phyloP scores from a whole-genome alignment of 2,113 vertebrate species.

The Neofelis nebulosa region DNA sequence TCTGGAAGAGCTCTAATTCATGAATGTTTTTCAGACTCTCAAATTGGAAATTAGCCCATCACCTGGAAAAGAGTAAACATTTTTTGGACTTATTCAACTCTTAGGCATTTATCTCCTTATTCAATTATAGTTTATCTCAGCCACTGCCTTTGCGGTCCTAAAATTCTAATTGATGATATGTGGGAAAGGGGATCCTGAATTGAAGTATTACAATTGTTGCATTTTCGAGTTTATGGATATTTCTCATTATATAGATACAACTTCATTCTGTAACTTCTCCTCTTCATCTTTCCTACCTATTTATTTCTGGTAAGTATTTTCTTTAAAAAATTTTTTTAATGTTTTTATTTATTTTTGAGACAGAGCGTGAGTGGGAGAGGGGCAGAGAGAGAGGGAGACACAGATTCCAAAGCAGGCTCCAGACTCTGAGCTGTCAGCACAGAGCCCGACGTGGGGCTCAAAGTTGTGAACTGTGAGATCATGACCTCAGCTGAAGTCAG shows the following conservation, averaged over 20 bases:
- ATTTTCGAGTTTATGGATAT: not conserved
- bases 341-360: too few species aligned
- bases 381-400: too few species aligned
- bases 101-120: not conserved
- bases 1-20: not conserved
- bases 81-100: constrained; percentile 7
- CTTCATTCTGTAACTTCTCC: not conserved
- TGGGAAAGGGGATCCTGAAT: not conserved
- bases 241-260: not conserved
- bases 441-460: too few species aligned
- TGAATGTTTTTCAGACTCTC: constrained; percentile 31
- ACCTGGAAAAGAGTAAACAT: constrained; percentile 19
- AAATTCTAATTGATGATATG: not conserved
- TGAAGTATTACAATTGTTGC: not conserved
- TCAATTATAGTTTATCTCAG: not conserved
- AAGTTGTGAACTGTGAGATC: too few species aligned
- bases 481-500: too few species aligned
- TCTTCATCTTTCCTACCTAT: not conserved
- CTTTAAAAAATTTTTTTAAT: not conserved
- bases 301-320: not conserved
- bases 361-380: too few species aligned
- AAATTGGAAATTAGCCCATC: constrained; percentile 36
- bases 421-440: too few species aligned
- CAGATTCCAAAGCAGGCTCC: too few species aligned
- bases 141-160: not conserved